A percentile compares a stretch with the other conserved stretches of the same genome.
Conservation (phyloP, 2,797 vertebrate species). For the Phalanger gymnotis region DNA sequence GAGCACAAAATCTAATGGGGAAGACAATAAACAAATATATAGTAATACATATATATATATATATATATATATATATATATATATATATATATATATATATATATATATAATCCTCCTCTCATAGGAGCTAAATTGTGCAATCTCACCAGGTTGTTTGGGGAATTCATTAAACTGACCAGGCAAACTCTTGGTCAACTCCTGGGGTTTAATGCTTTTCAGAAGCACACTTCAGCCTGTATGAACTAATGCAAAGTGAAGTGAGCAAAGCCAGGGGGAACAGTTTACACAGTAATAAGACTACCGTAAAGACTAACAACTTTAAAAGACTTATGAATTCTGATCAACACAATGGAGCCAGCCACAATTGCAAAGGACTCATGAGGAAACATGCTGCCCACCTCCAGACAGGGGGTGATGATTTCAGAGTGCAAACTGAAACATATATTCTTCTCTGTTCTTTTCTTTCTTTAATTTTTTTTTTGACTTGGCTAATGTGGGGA, state of each 20-base stretch:
- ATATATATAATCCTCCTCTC: neutral
- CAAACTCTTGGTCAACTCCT: neutral
- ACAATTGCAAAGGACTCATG: neutral
- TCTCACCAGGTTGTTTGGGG: neutral
- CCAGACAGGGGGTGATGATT: neutral
- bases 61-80: too few species aligned
- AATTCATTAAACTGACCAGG: neutral
- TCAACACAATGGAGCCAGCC: neutral
- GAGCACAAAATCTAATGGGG: neutral
- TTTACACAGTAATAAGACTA: neutral
- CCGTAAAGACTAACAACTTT: neutral
- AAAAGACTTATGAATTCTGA: neutral
- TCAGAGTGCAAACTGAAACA: neutral
- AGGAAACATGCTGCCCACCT: neutral
- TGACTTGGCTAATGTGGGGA: neutral
- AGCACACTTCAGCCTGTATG: neutral
- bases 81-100: too few species aligned
- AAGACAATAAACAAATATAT: neutral
- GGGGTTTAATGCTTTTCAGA: neutral
- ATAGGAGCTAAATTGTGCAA: neutral
- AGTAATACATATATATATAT: neutral
- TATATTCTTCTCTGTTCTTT: neutral
- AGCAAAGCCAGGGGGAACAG: neutral
- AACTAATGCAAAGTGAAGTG: neutral
- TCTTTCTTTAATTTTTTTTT: neutral